Evolutionary conservation across 2,797 vertebrate species (phyloP).

Genomic region (Taeniopygia guttata): DNA sequence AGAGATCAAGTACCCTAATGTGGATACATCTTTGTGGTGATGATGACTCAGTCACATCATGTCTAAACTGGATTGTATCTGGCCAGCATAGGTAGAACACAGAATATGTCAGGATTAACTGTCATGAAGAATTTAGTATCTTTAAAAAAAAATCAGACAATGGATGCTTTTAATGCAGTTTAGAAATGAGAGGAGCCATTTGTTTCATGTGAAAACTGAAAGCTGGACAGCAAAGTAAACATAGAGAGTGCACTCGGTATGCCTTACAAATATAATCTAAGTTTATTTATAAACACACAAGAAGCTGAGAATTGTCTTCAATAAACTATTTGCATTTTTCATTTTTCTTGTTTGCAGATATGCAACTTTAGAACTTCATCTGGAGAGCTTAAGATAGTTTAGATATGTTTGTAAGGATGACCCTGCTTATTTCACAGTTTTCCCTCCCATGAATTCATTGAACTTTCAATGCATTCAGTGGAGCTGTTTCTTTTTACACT

Average conservation of each 20-base stretch:
- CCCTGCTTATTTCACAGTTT: neutral
- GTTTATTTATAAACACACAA: neutral
- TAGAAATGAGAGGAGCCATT: neutral
- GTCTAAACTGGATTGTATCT: neutral
- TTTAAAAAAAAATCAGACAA: neutral
- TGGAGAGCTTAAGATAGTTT: neutral
- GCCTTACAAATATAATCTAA: neutral
- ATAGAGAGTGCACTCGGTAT: neutral
- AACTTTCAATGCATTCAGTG: neutral
- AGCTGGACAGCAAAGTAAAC: neutral
- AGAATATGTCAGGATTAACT: neutral
- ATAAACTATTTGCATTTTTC: neutral
- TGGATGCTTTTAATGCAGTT: neutral
- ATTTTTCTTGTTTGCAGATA: neutral
- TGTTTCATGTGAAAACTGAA: neutral
- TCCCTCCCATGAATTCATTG: neutral
- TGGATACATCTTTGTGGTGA: neutral
- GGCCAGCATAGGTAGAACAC: neutral
- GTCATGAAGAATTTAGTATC: neutral
- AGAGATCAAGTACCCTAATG: neutral
- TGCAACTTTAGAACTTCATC: neutral
- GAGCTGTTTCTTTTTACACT: neutral
- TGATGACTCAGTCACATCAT: neutral
- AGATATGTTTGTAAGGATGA: neutral
- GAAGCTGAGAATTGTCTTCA: constrained; percentile 1